Evolutionary conservation across 2,888 invertebrate genomes (phyloP), one percentile per base, ranked within the genome.

Genomic region (Sminthurinus aureus): DNA sequence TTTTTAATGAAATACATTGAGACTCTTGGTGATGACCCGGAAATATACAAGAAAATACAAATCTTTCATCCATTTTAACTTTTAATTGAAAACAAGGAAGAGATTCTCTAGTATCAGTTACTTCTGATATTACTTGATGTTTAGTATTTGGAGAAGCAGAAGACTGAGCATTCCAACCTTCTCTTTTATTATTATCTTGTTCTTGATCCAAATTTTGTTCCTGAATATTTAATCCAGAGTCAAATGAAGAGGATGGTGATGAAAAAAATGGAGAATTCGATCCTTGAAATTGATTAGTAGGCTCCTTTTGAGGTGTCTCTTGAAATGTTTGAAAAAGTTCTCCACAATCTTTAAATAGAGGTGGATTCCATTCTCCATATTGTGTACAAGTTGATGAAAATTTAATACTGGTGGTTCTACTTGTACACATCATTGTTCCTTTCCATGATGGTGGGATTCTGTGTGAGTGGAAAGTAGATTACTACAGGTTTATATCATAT

Each of bases 31-130:
- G n/a, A n/a, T n/a, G n/a, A 20, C 52, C 52, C n/a, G 76, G 76
- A 77, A 77, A 77, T 77, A 20, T 20, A 20, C 76, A 77, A 52
- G 76, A 77, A 77, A 58, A 58, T 22, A 58, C 24, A 24, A 22
- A 58, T 6, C 64, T 77, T 22, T 9, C 12, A 76, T 76, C 52
- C 6, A n/a, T 76, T 38, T 20, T 50, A 20, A 76, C 76, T 20
- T 8, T 18, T 20, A 50, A 51, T 51, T 75, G 38, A 9, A 26
- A 75, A 22, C 76, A 76, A 13, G 50, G 52, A n/a, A 51, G 12
- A 15, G 18, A 6, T 50, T 51, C 8, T 38, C 8, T 22, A 38
- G 18, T 13, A 18, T 24, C 15, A 64, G n/a, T 64, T 18, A 18
- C 64, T 64, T 9, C 64, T 4, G n/a, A 64, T 64, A 64, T n/a